A percentile compares a stretch with the other conserved stretches of the same genome.
Evolutionary conservation across 2,113 vertebrate genomes (phyloP).

Genomic region (Raja brachyura): DNA sequence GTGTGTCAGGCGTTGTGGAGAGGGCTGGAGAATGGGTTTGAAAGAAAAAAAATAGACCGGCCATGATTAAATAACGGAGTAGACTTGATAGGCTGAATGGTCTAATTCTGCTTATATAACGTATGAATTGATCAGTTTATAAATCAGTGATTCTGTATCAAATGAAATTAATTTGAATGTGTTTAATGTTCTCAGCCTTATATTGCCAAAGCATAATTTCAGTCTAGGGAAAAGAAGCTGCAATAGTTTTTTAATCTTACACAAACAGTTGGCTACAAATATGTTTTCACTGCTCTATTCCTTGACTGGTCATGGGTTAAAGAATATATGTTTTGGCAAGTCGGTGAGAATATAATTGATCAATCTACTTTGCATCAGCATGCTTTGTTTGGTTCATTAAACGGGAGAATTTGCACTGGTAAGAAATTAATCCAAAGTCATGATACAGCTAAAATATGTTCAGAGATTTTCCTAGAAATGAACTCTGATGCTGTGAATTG

Average conservation of each 20-base stretch:
- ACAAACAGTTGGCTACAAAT: background rate
- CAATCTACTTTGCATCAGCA: background rate
- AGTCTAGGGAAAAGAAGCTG: background rate
- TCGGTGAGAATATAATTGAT: slow-evolving; percentile 10
- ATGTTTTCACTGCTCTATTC: background rate
- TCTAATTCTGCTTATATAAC: no score
- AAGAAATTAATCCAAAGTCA: background rate
- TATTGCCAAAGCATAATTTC: background rate
- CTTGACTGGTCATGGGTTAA: background rate
- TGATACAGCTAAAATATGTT: background rate
- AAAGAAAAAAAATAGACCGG: no score
- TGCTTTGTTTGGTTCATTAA: background rate
- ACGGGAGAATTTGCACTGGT: background rate
- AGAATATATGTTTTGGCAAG: background rate
- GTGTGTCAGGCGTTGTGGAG: no score
- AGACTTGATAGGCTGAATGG: no score
- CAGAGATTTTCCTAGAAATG: background rate
- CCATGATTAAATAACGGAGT: no score
- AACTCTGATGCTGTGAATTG: background rate
- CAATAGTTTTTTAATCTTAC: background rate
- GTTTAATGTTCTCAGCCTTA: background rate
- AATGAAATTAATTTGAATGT: background rate
- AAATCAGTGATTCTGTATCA: background rate
- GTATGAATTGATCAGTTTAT: no score
- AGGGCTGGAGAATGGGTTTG: no score